A percentile compares a stretch with the other conserved stretches of the same genome.
Conservation (phyloP, 2,113 vertebrate genomes). For the Diphyllodes magnificus region DNA sequence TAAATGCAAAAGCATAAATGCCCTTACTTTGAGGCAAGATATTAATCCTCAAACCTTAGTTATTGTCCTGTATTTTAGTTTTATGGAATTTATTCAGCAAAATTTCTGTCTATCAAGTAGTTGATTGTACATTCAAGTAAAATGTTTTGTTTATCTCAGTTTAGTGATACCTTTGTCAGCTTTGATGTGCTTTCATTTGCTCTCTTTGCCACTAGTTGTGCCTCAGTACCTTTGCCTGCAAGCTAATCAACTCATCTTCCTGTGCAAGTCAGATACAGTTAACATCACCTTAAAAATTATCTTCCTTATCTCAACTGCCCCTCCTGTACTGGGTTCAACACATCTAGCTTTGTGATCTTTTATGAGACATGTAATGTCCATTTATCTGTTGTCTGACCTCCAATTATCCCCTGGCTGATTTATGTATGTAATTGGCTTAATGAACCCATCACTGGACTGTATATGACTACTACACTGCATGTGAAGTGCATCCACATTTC, state of each 20-base stretch:
- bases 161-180: not conserved
- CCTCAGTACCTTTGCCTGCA: not conserved
- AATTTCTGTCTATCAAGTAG: not conserved
- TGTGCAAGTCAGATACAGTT: not conserved
- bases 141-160: not conserved
- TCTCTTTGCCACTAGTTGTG: not conserved
- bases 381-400: not conserved
- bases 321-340: not conserved
- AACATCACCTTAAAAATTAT: not conserved
- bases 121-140: not conserved
- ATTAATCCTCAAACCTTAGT: not conserved
- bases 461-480: not conserved
- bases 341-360: not conserved
- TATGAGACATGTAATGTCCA: not conserved
- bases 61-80: not conserved
- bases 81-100: not conserved
- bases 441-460: not conserved
- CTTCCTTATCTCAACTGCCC: not conserved
- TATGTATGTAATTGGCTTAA: not conserved
- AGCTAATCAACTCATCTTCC: not conserved
- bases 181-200: not conserved
- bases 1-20: not conserved
- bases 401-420: not conserved
- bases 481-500: not conserved
- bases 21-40: not conserved